Conservation (phyloP, 2,113 vertebrate species). For the Brachypteracias leptosomus region DNA sequence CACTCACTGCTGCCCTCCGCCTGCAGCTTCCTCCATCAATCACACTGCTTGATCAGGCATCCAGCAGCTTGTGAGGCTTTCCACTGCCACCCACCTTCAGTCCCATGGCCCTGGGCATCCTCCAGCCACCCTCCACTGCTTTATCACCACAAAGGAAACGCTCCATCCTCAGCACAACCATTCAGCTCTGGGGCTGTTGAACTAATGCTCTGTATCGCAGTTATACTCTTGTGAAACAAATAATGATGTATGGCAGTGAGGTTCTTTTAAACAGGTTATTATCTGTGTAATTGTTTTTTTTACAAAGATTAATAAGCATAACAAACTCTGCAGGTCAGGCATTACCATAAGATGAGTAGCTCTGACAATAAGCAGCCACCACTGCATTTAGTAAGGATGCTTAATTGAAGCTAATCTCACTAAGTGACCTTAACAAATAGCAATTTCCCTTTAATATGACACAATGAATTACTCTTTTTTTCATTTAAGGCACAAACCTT, state of each 20-base stretch:
- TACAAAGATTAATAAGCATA: conserved; percentile 6
- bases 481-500: neutral
- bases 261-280: neutral
- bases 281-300: neutral
- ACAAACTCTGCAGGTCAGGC: neutral
- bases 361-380: neutral
- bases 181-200: neutral
- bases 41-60: accelerated
- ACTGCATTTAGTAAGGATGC: neutral
- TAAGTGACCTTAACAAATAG: conserved; percentile 15
- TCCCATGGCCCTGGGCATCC: neutral
- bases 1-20: neutral
- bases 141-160: neutral
- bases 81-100: neutral
- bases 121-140: neutral
- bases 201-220: neutral
- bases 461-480: neutral
- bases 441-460: neutral
- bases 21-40: neutral
- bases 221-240: neutral
- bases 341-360: neutral
- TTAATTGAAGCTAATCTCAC: conserved; percentile 46
- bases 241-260: neutral
- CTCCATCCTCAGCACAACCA: neutral
- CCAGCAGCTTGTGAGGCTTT: neutral